phyloP scores from a whole-genome alignment of 2,113 vertebrate species.

The Ammodytes marinus region DNA sequence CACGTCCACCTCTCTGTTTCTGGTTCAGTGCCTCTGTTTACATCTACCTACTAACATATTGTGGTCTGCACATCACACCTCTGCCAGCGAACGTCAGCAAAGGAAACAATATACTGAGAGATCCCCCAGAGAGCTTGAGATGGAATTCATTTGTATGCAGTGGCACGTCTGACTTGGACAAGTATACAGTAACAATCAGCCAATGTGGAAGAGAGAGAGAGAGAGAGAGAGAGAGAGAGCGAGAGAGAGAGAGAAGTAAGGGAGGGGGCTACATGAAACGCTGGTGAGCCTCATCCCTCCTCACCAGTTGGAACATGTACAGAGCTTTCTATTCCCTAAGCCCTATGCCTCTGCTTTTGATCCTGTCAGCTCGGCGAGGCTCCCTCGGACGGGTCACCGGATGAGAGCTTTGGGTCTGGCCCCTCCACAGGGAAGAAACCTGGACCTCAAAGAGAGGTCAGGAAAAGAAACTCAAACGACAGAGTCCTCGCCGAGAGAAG shows the following conservation, averaged over 20 bases:
- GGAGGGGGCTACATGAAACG: conserved; percentile 26
- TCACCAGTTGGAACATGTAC: conserved; percentile 63
- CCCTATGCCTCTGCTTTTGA: conserved; percentile 66
- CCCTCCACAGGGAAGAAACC: conserved; percentile 67
- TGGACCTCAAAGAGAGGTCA: conserved; percentile 74
- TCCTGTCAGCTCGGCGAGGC: conserved; percentile 62
- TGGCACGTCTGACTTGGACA: conserved; percentile 14
- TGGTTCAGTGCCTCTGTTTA: conserved; percentile 56
- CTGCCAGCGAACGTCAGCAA: conserved; percentile 37
- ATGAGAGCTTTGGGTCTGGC: conserved; percentile 63
- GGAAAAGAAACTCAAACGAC: conserved; percentile 54
- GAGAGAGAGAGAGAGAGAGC: not conserved
- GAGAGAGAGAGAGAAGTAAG: not conserved
- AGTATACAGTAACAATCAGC: conserved; percentile 30
- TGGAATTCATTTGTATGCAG: conserved; percentile 36
- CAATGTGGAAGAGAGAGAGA: not conserved
- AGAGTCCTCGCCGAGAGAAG: conserved; percentile 59
- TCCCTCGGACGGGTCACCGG: conserved; percentile 62
- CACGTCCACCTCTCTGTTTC: conserved; percentile 27
- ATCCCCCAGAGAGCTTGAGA: conserved; percentile 19
- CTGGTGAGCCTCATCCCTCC: conserved; percentile 37
- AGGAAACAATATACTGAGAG: conserved; percentile 29
- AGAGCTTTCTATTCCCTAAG: conserved; percentile 56
- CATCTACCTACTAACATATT: conserved; percentile 44
- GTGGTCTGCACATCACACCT: conserved; percentile 46